phyloP scores from a whole-genome alignment of 2,888 invertebrate species.

The Ectemnius continuus region DNA sequence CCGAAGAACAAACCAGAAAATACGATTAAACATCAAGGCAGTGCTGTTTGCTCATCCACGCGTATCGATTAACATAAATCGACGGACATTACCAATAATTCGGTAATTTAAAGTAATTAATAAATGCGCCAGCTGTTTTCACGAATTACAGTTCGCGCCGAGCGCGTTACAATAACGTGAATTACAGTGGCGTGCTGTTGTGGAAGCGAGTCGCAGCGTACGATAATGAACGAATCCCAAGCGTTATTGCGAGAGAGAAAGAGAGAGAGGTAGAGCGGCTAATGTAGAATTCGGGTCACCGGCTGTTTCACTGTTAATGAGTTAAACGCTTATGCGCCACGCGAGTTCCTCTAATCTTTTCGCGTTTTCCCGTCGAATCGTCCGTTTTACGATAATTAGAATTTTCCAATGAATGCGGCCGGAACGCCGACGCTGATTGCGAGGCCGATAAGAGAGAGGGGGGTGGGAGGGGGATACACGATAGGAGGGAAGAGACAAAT shows the following conservation, averaged over 20 bases:
- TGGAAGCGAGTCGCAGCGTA: constrained; percentile 28
- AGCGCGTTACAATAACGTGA: constrained; percentile 20
- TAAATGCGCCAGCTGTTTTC: constrained; percentile 1
- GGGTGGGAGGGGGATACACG: background rate
- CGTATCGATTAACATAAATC: no score
- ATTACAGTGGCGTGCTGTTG: constrained; percentile 7
- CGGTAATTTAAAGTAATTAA: background rate
- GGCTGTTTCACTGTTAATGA: constrained; percentile 22
- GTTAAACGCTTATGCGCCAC: constrained; percentile 16
- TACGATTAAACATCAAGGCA: no score
- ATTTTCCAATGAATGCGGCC: background rate
- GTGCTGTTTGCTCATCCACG: no score
- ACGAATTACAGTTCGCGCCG: background rate
- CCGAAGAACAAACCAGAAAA: no score
- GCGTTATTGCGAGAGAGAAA: no score
- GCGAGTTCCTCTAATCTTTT: background rate
- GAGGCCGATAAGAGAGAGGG: background rate
- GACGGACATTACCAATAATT: background rate
- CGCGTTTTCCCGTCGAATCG: background rate
- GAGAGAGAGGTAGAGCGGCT: background rate
- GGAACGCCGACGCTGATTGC: background rate
- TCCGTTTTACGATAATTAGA: background rate
- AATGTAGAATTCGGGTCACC: constrained; percentile 29
- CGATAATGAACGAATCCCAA: constrained; percentile 15
- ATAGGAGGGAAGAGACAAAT: background rate